These are phyloP conservation scores for Nyctibius grandis DNA, from an alignment of 2,797 vertebrate genomes.

Conservation along the genomic window DNA sequence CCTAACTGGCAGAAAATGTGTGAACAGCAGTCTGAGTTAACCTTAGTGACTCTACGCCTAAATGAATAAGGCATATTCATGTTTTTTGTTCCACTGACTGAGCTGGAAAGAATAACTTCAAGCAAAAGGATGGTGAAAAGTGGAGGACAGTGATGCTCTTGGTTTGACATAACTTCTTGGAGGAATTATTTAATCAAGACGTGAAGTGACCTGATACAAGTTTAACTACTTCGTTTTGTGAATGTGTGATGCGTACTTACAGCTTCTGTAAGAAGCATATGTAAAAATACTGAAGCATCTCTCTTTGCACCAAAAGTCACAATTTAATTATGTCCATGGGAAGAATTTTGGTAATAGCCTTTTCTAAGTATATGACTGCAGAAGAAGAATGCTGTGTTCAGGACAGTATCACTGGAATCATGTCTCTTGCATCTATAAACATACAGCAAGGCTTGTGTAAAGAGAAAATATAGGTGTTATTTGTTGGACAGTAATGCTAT, in stretches of 20 bases:
- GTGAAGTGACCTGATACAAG: neutral
- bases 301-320: neutral
- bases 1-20: conserved; percentile 20
- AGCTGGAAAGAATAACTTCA: neutral
- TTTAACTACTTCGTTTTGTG: neutral
- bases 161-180: neutral
- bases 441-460: neutral
- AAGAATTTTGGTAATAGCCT: neutral
- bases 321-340: neutral
- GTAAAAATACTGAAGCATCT: neutral
- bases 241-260: neutral
- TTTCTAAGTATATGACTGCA: neutral
- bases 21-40: neutral
- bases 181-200: neutral
- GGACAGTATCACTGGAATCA: neutral
- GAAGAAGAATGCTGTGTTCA: neutral
- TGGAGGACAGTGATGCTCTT: neutral
- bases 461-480: neutral
- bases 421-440: neutral
- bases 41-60: neutral
- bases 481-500: neutral
- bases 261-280: neutral
- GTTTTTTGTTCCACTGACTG: neutral
- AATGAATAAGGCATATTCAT: neutral
- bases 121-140: neutral